Evolutionary conservation across 2,888 invertebrate genomes (phyloP).

Genomic region (Chloroclystis v-ata): DNA sequence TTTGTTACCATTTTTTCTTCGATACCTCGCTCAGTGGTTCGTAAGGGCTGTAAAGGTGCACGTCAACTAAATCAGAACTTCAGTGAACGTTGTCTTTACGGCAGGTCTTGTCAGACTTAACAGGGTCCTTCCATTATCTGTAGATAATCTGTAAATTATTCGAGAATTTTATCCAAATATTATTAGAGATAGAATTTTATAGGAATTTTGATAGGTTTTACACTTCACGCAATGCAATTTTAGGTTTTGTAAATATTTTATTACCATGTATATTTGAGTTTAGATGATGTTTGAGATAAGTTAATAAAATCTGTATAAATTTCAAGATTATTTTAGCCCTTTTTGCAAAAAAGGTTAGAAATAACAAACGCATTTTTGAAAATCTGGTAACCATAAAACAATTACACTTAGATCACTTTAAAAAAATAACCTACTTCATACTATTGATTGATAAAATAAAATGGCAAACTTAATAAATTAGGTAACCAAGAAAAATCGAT

Average conservation of each 20-base stretch:
- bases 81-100: conserved; percentile 8
- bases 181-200: conserved; percentile 52
- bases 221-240: conserved; percentile 38
- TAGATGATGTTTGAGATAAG: conserved; percentile 11
- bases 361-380: too few species aligned
- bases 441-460: neutral
- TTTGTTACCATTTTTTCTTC: conserved; percentile 54
- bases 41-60: conserved; percentile 10
- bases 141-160: conserved; percentile 46
- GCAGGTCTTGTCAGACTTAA: conserved; percentile 52
- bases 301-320: too few species aligned
- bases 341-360: too few species aligned
- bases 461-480: too few species aligned
- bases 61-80: conserved; percentile 3
- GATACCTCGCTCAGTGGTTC: conserved; percentile 58
- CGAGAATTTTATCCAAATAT: conserved; percentile 66
- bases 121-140: conserved; percentile 68
- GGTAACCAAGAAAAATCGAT: too few species aligned
- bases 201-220: conserved; percentile 32
- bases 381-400: neutral
- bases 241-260: conserved; percentile 39
- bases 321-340: too few species aligned
- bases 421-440: too few species aligned
- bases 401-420: too few species aligned
- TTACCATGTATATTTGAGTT: conserved; percentile 24